These are phyloP conservation scores for Eurypyga helias DNA, from an alignment of 2,113 vertebrate species.

Conservation along the genomic window DNA sequence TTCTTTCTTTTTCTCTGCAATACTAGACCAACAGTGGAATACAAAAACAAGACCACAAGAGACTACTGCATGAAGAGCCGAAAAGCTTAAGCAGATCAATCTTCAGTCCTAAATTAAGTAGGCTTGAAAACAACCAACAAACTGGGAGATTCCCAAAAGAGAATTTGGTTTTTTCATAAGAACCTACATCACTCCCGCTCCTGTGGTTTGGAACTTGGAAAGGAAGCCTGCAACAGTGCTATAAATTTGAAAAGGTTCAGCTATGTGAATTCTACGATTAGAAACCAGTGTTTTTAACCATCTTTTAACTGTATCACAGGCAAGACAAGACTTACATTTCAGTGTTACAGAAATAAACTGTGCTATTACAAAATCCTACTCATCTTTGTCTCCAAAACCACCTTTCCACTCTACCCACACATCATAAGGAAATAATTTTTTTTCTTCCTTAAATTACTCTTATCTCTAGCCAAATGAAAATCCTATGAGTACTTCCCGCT, in stretches of 20 bases:
- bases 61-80: background rate
- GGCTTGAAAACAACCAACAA: background rate
- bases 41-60: background rate
- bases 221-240: background rate
- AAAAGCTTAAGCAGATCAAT: background rate
- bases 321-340: background rate
- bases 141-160: background rate
- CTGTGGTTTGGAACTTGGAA: background rate
- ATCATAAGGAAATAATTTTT: background rate
- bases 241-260: background rate
- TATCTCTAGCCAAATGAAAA: constrained; percentile 7
- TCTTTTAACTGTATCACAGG: background rate
- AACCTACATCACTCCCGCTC: background rate
- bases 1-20: background rate
- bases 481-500: background rate
- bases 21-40: background rate
- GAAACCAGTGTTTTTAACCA: background rate
- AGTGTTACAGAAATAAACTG: background rate
- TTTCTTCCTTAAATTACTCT: background rate
- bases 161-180: background rate
- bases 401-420: background rate
- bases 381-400: background rate
- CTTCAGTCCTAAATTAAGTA: background rate
- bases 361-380: background rate
- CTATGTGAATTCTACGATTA: background rate